Conservation (phyloP, 2,113 vertebrate genomes). For the Thamnophis sirtalis region DNA sequence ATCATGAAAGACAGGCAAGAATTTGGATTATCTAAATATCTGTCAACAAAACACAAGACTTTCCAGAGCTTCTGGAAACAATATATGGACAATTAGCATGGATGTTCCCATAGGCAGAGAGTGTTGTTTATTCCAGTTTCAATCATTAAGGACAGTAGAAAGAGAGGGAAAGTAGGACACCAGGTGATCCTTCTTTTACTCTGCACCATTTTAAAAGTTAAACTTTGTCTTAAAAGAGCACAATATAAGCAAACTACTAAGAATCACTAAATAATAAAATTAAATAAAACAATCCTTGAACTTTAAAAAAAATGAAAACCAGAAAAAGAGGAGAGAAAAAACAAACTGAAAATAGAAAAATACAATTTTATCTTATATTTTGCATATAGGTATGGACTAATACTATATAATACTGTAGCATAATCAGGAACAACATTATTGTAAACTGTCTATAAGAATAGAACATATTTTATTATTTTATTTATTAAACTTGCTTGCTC, state of each 20-base stretch:
- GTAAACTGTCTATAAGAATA: background rate
- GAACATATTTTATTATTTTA: background rate
- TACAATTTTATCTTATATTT: background rate
- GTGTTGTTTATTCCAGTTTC: background rate
- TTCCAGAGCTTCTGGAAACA: background rate
- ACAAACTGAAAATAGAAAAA: background rate
- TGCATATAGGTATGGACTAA: background rate
- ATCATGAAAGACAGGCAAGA: background rate
- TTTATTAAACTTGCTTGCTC: background rate
- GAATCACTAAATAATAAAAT: background rate
- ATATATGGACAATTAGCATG: background rate
- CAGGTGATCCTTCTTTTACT: background rate
- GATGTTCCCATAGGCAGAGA: background rate
- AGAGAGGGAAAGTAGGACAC: background rate
- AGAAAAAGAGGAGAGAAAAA: background rate
- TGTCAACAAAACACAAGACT: background rate
- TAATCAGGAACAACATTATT: background rate
- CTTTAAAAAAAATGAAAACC: background rate
- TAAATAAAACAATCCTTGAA: background rate
- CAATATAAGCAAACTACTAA: background rate
- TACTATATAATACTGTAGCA: background rate
- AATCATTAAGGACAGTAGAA: background rate
- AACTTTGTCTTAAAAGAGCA: background rate
- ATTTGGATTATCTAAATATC: background rate
- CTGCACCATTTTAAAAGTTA: background rate